phyloP scores from a whole-genome alignment of 2,113 vertebrate genomes.

The Bombycilla garrulus region DNA sequence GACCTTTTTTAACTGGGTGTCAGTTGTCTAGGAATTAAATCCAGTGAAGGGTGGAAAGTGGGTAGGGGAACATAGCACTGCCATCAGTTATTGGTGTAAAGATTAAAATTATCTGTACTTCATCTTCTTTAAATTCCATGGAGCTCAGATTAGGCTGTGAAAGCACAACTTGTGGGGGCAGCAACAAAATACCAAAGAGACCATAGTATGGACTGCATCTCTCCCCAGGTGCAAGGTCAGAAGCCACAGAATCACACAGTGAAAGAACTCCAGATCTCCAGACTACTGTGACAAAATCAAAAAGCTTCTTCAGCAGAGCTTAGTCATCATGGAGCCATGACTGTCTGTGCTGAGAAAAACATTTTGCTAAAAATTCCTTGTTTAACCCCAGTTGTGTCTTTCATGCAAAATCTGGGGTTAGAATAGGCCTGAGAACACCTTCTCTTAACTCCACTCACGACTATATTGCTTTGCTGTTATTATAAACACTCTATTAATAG shows the following conservation, averaged over 20 bases:
- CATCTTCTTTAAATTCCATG: background rate
- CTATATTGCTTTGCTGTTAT: background rate
- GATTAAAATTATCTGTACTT: background rate
- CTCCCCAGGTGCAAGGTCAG: background rate
- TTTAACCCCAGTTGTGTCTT: background rate
- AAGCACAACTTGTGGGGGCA: background rate
- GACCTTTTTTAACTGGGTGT: background rate
- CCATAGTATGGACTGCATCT: rapidly evolving
- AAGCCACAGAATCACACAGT: background rate
- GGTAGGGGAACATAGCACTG: background rate
- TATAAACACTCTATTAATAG: constrained; percentile 34
- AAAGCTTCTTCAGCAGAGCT: background rate
- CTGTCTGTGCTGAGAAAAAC: background rate
- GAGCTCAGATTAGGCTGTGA: background rate
- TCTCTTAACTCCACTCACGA: background rate
- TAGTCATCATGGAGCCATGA: background rate
- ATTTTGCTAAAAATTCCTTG: background rate
- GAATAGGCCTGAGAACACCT: background rate
- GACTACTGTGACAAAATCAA: background rate
- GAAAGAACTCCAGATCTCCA: background rate
- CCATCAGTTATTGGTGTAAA: background rate
- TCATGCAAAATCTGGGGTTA: constrained; percentile 20
- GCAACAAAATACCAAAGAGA: background rate
- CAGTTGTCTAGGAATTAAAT: background rate
- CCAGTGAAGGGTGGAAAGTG: background rate